A percentile compares a stretch with the other conserved stretches of the same genome.
phyloP scores from a whole-genome alignment of 2,888 invertebrate species.

The Leptothorax acervorum region DNA sequence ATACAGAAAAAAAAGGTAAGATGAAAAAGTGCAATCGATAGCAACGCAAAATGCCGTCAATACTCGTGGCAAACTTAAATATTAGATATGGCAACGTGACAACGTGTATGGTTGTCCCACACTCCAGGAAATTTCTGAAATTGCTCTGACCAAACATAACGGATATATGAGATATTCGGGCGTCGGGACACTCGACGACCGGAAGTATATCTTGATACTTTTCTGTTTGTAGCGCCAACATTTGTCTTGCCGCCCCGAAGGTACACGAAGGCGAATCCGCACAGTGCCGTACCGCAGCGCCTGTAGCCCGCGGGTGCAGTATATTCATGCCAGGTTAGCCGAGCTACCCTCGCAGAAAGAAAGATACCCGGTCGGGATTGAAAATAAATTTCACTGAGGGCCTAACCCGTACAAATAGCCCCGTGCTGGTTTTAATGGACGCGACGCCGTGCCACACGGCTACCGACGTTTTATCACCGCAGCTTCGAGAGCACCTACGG shows the following conservation, averaged over 20 bases:
- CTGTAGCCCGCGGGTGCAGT: slow-evolving; percentile 61
- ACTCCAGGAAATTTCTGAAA: slow-evolving; percentile 17
- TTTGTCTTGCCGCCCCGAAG: slow-evolving; percentile 76
- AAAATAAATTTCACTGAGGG: slow-evolving; percentile 79
- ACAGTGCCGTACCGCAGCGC: slow-evolving; percentile 55
- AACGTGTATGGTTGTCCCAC: not conserved
- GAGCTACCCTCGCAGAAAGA: slow-evolving; percentile 61
- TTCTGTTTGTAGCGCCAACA: slow-evolving; percentile 68
- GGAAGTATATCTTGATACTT: slow-evolving; percentile 68
- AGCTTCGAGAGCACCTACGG: slow-evolving; percentile 61
- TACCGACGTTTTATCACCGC: slow-evolving; percentile 73
- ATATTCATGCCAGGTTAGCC: slow-evolving; percentile 73
- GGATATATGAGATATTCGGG: slow-evolving; percentile 51
- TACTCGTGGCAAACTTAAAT: not conserved
- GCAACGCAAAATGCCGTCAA: not conserved
- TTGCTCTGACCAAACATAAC: slow-evolving; percentile 3
- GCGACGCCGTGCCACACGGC: slow-evolving; percentile 55
- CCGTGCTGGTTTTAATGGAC: slow-evolving; percentile 73
- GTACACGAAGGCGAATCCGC: slow-evolving; percentile 65
- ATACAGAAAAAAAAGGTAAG: not conserved
- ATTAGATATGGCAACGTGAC: not conserved
- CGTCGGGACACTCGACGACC: slow-evolving; percentile 55
- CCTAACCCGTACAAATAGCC: slow-evolving; percentile 79
- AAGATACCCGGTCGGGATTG: slow-evolving; percentile 76
- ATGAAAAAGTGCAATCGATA: not conserved